phyloP scores from a whole-genome alignment of 92 coral and sea anemone species.

The Desmophyllum pertusum region DNA sequence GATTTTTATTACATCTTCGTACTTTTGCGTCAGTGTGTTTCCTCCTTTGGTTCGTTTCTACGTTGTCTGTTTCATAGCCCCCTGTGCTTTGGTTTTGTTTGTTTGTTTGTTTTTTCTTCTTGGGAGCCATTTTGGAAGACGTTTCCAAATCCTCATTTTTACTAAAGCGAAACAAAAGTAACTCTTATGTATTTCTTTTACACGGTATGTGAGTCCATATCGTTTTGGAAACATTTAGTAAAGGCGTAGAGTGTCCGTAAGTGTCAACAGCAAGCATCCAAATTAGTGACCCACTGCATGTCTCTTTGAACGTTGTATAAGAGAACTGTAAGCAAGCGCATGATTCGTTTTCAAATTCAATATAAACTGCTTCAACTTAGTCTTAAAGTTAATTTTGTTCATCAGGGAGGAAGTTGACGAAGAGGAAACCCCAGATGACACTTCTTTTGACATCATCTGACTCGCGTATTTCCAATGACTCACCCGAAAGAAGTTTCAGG shows the following conservation, averaged over 20 bases:
- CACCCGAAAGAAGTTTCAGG: slow-evolving; percentile 1
- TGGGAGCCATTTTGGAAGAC: background rate
- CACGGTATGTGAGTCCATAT: background rate
- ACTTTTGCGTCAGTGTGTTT: background rate
- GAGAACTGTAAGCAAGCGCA: too few relatives aligned
- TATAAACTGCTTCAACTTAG: background rate
- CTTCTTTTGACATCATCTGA: too few relatives aligned
- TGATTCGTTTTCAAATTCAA: background rate
- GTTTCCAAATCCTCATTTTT: slow-evolving; percentile 2
- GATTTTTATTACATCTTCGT: too few relatives aligned
- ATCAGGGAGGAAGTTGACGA: slow-evolving; percentile 10
- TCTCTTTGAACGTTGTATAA: too few relatives aligned
- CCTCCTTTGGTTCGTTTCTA: background rate
- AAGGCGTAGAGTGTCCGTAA: background rate
- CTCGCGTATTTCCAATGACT: slow-evolving; percentile 1
- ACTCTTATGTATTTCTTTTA: background rate
- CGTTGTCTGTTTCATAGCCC: background rate
- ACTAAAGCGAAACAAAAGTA: background rate
- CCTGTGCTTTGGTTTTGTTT: too few relatives aligned
- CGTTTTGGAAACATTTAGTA: background rate
- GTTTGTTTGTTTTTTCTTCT: too few relatives aligned
- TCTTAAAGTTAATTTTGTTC: background rate
- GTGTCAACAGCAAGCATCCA: background rate
- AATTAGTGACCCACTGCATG: background rate
- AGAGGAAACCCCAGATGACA: background rate